Evolutionary conservation across 2,888 invertebrate genomes (phyloP).

Genomic region (Agrochola lota): DNA sequence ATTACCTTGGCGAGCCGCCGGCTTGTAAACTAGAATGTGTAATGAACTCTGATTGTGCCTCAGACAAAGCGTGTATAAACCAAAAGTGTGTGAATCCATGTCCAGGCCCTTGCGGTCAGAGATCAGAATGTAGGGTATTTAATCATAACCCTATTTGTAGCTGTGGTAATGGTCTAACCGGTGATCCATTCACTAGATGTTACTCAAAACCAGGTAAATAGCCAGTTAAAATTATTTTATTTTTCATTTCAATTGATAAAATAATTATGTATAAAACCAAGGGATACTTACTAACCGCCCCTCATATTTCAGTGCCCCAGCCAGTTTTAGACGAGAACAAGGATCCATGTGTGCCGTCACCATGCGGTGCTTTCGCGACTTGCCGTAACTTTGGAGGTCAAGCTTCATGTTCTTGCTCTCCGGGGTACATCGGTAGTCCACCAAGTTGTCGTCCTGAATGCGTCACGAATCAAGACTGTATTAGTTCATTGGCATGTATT

Average conservation of each 20-base stretch:
- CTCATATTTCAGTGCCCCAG: conserved; percentile 75
- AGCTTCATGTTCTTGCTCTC: conserved; percentile 91
- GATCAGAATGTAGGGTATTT: conserved; percentile 93
- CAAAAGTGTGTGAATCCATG: conserved; percentile 94
- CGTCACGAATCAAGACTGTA: conserved; percentile 92
- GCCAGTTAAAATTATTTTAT: background rate
- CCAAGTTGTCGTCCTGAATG: conserved; percentile 93
- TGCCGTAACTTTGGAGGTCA: conserved; percentile 90
- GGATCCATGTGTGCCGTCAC: conserved; percentile 92
- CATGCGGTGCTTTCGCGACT: conserved; percentile 92
- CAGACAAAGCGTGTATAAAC: conserved; percentile 92
- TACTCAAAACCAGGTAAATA: conserved; percentile 87
- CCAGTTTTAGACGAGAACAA: conserved; percentile 81
- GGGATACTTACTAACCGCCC: background rate
- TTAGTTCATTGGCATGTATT: conserved; percentile 92
- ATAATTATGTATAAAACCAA: background rate
- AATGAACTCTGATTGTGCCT: conserved; percentile 92
- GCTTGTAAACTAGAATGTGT: conserved; percentile 92
- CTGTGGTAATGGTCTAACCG: conserved; percentile 91
- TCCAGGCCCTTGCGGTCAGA: conserved; percentile 93
- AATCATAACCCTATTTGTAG: conserved; percentile 93
- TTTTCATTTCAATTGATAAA: background rate
- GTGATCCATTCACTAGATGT: conserved; percentile 93
- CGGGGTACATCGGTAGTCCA: conserved; percentile 91
- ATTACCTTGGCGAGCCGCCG: conserved; percentile 92